Evolutionary conservation across 2,113 vertebrate species (phyloP), one percentile per base, ranked within the genome.

Genomic region (Propithecus coquereli): DNA sequence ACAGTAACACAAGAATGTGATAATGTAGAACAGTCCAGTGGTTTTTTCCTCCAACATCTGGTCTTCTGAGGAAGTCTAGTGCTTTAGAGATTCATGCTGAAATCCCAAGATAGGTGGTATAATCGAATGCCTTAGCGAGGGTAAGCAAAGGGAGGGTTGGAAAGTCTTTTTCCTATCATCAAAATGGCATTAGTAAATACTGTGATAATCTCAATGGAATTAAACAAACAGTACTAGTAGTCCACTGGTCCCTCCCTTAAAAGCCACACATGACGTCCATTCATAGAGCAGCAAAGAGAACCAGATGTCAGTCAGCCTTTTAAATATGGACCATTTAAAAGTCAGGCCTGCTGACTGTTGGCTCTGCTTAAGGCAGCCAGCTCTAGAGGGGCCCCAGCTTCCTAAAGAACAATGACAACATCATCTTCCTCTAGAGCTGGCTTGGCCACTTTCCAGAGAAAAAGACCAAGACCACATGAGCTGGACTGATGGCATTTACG

Each of bases 31-130:
- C 92, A 97, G 74, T 63, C 70, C 59, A 96, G 79, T 96, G 88
- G 91, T 96, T 97, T 95, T 96, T 88, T 96, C 63, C 43, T 90
- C 59, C 76, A 97, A 95, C 94, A 97, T 96, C 97, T 97, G 96
- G 94, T 93, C 88, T 96, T 98, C 79, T 94, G 80, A 95, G 91
- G 45, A 92, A 89, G 37, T 47, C 88, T 91, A 90, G 61, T 59
- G 65, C 23, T 68, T 96, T 79, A 90, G 87, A 95, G 86, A 89
- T 76, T 87, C 37, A 30, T 77, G 34, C 71, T 91, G 87, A 95
- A 98, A 95, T 97, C 86, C 83, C 96, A 88, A 73, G 82, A 68
- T 65, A 79, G 45, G 80, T 84, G 18, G 40, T 73, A 34, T 84
- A 87, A 96, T 84, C 87, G 91, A 94, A 97, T 87, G 91, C 25